phyloP scores from a whole-genome alignment of 2,888 invertebrate species.

The Tanypteryx hageni region DNA sequence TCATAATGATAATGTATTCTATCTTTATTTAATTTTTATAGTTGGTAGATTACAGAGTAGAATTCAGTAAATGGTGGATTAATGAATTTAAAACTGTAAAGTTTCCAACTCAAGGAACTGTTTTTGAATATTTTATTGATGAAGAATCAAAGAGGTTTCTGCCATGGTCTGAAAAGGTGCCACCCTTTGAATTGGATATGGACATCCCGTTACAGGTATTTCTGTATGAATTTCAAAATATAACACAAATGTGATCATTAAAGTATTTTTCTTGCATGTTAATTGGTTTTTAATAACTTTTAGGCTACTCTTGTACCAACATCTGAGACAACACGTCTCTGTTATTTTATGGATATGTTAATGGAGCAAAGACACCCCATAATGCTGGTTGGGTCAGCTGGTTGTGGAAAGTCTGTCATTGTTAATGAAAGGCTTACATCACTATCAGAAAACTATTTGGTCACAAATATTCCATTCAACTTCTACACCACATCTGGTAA shows the following conservation, averaged over 20 bases:
- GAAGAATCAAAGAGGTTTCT: constrained; percentile 89
- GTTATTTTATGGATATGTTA: constrained; percentile 92
- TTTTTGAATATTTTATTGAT: constrained; percentile 95
- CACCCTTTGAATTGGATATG: constrained; percentile 87
- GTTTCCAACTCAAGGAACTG: constrained; percentile 88
- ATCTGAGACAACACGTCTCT: constrained; percentile 90
- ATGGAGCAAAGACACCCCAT: constrained; percentile 88
- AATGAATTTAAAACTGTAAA: constrained; percentile 94
- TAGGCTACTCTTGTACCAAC: constrained; percentile 91
- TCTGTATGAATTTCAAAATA: neutral
- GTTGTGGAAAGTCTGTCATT: constrained; percentile 95
- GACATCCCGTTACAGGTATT: constrained; percentile 91
- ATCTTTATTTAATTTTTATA: constrained; percentile 74
- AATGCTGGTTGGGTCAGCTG: constrained; percentile 93
- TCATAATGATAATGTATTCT: neutral
- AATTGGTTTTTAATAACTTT: neutral
- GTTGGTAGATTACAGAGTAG: constrained; percentile 91
- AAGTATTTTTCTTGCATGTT: neutral
- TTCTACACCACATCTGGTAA: constrained; percentile 93
- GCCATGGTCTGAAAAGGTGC: constrained; percentile 91
- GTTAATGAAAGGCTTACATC: constrained; percentile 88
- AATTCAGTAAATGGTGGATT: constrained; percentile 96
- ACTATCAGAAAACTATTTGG: constrained; percentile 86
- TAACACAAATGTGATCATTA: neutral
- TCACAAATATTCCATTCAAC: constrained; percentile 95